These are phyloP conservation scores for Sitta europaea DNA, from an alignment of 2,113 vertebrate genomes.

Conservation along the genomic window DNA sequence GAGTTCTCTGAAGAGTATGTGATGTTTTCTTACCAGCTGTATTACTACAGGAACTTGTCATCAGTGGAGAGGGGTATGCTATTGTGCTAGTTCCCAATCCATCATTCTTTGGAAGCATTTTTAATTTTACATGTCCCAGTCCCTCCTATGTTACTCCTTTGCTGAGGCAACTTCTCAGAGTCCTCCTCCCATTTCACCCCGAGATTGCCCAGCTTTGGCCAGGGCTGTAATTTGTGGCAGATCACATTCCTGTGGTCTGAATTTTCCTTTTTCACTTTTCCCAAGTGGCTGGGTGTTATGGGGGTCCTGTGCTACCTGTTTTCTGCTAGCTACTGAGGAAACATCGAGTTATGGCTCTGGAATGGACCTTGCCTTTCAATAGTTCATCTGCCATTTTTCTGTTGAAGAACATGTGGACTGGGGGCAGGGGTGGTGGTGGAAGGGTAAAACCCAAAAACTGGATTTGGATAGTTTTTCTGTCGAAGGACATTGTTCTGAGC, in stretches of 20 bases:
- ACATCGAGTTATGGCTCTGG: not conserved
- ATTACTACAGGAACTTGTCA: not conserved
- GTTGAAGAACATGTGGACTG: not conserved
- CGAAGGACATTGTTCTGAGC: not conserved
- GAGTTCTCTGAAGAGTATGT: fast-evolving
- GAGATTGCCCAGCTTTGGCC: not conserved
- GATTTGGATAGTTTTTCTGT: not conserved
- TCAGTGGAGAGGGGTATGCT: not conserved
- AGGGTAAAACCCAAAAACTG: not conserved
- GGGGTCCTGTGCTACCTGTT: not conserved
- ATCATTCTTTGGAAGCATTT: not conserved
- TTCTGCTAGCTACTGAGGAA: not conserved
- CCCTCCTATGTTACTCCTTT: not conserved
- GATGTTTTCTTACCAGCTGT: not conserved
- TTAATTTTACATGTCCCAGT: not conserved
- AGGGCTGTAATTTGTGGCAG: not conserved
- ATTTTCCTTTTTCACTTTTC: not conserved
- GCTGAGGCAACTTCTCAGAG: not conserved
- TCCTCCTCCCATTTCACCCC: not conserved
- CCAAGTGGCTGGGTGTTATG: fast-evolving
- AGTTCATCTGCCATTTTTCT: not conserved
- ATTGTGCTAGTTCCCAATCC: not conserved
- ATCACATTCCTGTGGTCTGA: not conserved
- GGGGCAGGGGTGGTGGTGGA: not conserved
- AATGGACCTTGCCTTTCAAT: not conserved